A percentile compares a stretch with the other conserved stretches of the same genome.
Evolutionary conservation across 1,140 invertebrate species (phyloP).

Genomic region (Helicoverpa armigera): DNA sequence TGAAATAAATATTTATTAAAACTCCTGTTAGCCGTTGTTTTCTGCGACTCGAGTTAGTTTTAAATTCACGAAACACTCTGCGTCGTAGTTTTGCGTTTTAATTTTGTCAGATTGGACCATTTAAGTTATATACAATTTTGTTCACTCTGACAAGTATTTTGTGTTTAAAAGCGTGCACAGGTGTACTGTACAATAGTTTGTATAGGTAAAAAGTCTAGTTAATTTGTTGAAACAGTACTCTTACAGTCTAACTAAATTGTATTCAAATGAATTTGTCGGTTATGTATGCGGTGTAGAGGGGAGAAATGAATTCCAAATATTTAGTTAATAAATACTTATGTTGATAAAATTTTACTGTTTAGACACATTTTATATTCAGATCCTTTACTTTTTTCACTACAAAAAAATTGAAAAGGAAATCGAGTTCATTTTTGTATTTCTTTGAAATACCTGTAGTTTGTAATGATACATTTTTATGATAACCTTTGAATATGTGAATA

Average conservation of each 20-base stretch:
- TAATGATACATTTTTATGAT: too few species aligned
- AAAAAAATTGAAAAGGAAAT: too few species aligned
- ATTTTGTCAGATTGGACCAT: not conserved
- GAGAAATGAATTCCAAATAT: not conserved
- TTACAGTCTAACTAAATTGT: not conserved
- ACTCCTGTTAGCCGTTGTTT: conserved; percentile 17
- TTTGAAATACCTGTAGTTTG: too few species aligned
- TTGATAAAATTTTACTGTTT: not conserved
- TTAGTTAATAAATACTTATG: not conserved
- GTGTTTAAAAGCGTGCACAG: too few species aligned
- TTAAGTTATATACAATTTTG: not conserved
- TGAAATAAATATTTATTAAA: conserved; percentile 40
- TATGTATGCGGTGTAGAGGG: not conserved
- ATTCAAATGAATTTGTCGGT: not conserved
- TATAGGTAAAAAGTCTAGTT: not conserved
- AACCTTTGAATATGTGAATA: too few species aligned
- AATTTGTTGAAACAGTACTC: not conserved
- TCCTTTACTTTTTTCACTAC: too few species aligned
- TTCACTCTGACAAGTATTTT: too few species aligned
- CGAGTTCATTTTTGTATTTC: too few species aligned
- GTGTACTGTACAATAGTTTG: too few species aligned
- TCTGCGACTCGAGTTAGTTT: conserved; percentile 7
- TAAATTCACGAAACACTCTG: not conserved
- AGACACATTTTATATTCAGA: not conserved
- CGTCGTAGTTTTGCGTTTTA: not conserved